A percentile compares a stretch with the other conserved stretches of the same genome.
These are phyloP conservation scores for Cerceris rybyensis DNA, from an alignment of 2,888 invertebrate genomes.

Conservation along the genomic window DNA sequence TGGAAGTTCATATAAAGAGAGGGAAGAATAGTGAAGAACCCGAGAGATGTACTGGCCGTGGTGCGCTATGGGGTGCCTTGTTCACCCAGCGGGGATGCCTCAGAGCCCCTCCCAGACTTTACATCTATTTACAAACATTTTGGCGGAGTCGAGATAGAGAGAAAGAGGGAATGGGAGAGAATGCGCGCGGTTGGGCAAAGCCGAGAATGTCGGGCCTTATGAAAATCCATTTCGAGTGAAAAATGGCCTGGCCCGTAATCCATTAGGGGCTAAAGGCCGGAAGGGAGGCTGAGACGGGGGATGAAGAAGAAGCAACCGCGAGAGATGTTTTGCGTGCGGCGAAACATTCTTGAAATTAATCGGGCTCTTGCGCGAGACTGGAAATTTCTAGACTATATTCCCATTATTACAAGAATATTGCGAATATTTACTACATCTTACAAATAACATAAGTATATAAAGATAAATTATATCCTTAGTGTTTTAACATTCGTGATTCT, in stretches of 20 bases:
- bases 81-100: constrained; percentile 75
- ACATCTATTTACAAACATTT: constrained; percentile 81
- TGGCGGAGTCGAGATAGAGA: constrained; percentile 70
- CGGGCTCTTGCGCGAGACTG: constrained; percentile 18
- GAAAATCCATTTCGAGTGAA: constrained; percentile 76
- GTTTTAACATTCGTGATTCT: too few relatives aligned
- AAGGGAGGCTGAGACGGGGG: constrained; percentile 25
- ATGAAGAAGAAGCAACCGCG: constrained; percentile 28
- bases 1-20: constrained; percentile 60
- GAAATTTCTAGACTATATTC: neutral
- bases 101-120: constrained; percentile 74
- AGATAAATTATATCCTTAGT: too few relatives aligned
- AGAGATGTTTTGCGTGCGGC: constrained; percentile 28
- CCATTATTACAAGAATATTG: neutral
- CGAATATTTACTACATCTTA: too few relatives aligned
- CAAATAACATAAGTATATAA: too few relatives aligned
- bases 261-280: constrained; percentile 55
- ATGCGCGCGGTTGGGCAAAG: constrained; percentile 56
- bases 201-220: constrained; percentile 63
- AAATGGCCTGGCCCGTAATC: constrained; percentile 71
- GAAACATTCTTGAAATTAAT: constrained; percentile 45
- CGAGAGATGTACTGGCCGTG: constrained; percentile 64
- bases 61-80: constrained; percentile 78
- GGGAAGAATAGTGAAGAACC: constrained; percentile 67
- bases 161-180: constrained; percentile 55